These are phyloP conservation scores for Rhinogobio ventralis DNA, from an alignment of 2,797 vertebrate genomes.

Conservation along the genomic window DNA sequence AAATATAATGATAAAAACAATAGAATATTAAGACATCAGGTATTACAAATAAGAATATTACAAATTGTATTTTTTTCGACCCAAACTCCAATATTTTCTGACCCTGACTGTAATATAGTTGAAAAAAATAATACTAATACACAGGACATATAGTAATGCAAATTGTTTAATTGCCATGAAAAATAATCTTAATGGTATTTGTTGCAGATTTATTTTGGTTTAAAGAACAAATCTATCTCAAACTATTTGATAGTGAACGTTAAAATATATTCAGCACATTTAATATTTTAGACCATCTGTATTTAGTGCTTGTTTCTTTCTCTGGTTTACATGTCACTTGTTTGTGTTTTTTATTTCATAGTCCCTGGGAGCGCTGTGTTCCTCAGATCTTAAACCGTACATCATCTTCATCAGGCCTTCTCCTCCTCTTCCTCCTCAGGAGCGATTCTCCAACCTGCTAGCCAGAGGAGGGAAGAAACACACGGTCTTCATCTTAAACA, in stretches of 20 bases:
- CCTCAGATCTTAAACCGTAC: conserved; percentile 95
- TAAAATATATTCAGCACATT: conserved; percentile 13
- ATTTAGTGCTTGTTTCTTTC: neutral
- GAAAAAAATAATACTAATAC: no score
- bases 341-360: conserved; percentile 66
- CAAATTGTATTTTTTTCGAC: no score
- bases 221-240: neutral
- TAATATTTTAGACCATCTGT: neutral
- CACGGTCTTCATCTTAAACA: conserved; percentile 79
- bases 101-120: no score
- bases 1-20: no score
- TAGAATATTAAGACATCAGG: neutral
- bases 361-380: conserved; percentile 89
- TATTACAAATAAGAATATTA: neutral
- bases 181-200: neutral
- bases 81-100: no score
- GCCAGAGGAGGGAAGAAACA: conserved; percentile 91
- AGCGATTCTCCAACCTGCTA: conserved; percentile 90
- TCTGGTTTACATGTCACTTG: neutral
- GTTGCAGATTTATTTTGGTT: neutral
- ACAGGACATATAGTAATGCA: neutral
- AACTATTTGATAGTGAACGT: neutral
- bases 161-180: neutral
- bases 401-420: conserved; percentile 96
- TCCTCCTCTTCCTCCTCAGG: conserved; percentile 89